phyloP scores from a whole-genome alignment of 2,797 vertebrate species.

The Scolopax rusticola region DNA sequence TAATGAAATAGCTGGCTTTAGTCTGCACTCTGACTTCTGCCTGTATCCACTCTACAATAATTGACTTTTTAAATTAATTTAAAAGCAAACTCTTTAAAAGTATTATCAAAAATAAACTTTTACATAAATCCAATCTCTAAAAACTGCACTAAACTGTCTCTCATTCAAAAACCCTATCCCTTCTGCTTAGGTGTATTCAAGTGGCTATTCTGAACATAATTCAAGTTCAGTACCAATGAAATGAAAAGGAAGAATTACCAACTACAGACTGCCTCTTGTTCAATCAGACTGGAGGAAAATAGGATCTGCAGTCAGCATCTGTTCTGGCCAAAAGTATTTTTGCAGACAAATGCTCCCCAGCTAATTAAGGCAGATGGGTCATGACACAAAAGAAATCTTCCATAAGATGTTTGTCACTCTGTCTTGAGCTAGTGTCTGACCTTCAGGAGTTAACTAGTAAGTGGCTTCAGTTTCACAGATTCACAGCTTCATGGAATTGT shows the following conservation, averaged over 20 bases:
- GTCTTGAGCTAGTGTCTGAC: not conserved
- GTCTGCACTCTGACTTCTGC: not conserved
- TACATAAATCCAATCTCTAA: not conserved
- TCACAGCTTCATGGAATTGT: too few relatives aligned
- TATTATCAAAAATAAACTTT: not conserved
- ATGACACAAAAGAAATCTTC: not conserved
- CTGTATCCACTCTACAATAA: not conserved
- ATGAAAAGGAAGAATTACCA: not conserved
- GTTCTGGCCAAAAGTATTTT: not conserved
- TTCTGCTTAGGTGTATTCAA: not conserved
- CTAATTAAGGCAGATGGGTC: not conserved
- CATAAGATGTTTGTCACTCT: not conserved
- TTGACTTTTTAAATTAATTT: not conserved
- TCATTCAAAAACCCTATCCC: not conserved
- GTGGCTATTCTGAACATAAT: not conserved
- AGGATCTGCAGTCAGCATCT: too few relatives aligned
- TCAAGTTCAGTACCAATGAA: not conserved
- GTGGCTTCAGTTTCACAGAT: not conserved
- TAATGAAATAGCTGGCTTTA: not conserved
- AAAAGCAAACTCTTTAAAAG: not conserved
- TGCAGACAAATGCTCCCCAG: not conserved
- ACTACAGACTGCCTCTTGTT: not conserved
- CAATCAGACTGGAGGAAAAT: not conserved
- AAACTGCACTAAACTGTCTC: not conserved
- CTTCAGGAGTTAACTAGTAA: not conserved